Conservation (phyloP, 2,797 vertebrate species). For the Syndactyla subalaris region DNA sequence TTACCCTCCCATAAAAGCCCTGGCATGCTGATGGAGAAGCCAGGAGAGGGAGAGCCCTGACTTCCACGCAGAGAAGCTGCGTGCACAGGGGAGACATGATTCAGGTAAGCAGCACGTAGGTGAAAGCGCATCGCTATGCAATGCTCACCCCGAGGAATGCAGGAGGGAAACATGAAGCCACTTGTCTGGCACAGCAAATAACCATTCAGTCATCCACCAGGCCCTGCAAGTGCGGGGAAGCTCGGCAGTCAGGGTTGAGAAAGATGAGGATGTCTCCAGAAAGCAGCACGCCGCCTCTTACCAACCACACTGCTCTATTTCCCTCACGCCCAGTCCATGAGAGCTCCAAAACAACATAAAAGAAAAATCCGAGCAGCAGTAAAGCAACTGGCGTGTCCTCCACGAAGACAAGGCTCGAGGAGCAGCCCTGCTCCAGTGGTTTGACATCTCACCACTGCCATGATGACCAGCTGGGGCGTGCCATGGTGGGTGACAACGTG, state of each 20-base stretch:
- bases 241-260: background rate
- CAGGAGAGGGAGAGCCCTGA: background rate
- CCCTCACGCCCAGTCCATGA: fast-evolving
- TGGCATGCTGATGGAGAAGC: background rate
- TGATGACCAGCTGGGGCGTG: fast-evolving
- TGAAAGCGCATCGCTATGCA: background rate
- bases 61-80: background rate
- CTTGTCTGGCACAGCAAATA: conserved; percentile 48
- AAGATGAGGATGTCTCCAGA: background rate
- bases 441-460: fast-evolving
- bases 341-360: fast-evolving
- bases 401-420: background rate
- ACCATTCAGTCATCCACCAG: conserved; percentile 33
- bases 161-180: conserved; percentile 63
- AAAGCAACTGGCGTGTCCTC: fast-evolving
- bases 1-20: background rate
- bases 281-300: background rate
- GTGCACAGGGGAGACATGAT: background rate
- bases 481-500: fast-evolving
- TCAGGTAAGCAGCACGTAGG: conserved; percentile 31
- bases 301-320: fast-evolving
- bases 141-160: conserved; percentile 41
- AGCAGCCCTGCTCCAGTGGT: background rate
- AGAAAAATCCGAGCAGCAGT: background rate
- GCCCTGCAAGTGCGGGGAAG: background rate